Evolutionary conservation across 1,140 invertebrate genomes (phyloP).

Genomic region (Telenomus remus): DNA sequence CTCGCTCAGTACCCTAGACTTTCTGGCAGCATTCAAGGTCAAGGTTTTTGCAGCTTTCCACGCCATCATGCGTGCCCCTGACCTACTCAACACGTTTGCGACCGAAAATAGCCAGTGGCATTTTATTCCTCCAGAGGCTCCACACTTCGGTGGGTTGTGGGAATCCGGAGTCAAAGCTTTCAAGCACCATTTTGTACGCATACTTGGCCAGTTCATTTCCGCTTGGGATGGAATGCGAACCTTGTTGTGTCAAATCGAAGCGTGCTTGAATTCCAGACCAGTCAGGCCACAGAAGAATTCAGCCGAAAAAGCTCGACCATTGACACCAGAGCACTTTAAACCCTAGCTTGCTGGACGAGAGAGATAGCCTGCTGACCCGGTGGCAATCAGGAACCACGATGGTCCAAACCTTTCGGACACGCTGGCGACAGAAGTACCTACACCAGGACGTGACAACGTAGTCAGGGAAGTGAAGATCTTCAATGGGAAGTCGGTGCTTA

Average conservation of each 20-base stretch:
- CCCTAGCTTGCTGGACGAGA: background rate
- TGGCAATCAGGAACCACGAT: background rate
- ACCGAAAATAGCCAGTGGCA: background rate
- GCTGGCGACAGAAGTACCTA: background rate
- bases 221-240: no score
- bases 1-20: no score
- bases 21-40: no score
- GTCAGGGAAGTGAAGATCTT: slow-evolving; percentile 46
- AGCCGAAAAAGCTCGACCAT: background rate
- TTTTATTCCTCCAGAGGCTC: slow-evolving; percentile 52
- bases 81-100: no score
- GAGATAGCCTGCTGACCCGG: background rate
- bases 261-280: background rate
- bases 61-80: no score
- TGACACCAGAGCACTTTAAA: background rate
- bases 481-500: no score
- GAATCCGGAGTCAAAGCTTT: slow-evolving; percentile 31
- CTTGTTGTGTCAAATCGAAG: no score
- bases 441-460: slow-evolving; percentile 1
- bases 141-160: slow-evolving; percentile 66
- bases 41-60: no score
- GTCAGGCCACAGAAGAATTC: no score
- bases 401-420: background rate
- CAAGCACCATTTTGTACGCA: no score
- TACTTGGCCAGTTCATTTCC: no score